Evolutionary conservation across 2,113 vertebrate species (phyloP).

Genomic region (Corythoichthys haematopterus): DNA sequence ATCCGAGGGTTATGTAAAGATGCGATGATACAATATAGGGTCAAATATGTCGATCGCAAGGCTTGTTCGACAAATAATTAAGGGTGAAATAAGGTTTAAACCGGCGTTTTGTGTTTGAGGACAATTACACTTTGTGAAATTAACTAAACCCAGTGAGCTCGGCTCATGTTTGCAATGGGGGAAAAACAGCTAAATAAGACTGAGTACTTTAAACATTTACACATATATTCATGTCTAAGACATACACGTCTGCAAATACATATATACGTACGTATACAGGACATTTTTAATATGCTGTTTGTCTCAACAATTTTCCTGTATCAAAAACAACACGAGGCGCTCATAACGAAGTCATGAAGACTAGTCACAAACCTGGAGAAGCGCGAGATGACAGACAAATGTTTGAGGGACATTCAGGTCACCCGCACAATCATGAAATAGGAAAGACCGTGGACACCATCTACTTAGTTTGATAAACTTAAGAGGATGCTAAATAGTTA

Average conservation of each 20-base stretch:
- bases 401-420: constrained; percentile 2
- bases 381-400: constrained; percentile 12
- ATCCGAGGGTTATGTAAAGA: neutral
- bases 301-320: too few relatives aligned
- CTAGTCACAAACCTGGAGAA: constrained; percentile 32
- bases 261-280: too few relatives aligned
- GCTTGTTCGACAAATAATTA: neutral
- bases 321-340: constrained; percentile 57
- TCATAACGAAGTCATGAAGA: constrained; percentile 36
- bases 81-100: neutral
- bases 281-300: too few relatives aligned
- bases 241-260: too few relatives aligned
- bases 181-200: neutral
- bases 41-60: neutral
- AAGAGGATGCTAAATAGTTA: constrained; percentile 26
- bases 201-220: neutral
- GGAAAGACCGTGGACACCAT: constrained; percentile 5
- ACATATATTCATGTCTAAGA: neutral
- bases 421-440: constrained; percentile 11
- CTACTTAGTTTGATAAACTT: constrained; percentile 39
- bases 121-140: neutral
- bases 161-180: neutral
- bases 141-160: neutral
- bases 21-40: neutral
- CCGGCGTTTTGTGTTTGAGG: neutral